Percentiles rank a stretch among this genome's conserved stretches.
phyloP scores from a whole-genome alignment of 2,797 vertebrate genomes.

The Thaleichthys pacificus region DNA sequence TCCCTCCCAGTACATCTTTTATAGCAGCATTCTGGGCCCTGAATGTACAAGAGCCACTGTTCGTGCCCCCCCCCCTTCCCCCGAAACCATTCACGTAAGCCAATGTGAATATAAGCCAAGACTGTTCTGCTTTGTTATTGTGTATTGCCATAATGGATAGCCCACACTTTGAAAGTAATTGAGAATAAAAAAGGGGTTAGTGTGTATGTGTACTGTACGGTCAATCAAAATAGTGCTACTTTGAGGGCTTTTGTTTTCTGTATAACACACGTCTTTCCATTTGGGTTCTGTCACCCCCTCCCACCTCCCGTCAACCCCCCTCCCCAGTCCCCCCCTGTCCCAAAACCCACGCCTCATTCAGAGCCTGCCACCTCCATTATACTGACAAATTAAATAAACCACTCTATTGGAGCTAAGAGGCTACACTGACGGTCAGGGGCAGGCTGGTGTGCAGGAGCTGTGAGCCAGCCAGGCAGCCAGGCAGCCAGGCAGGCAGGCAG shows the following conservation, averaged over 20 bases:
- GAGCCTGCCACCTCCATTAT: conserved; percentile 87
- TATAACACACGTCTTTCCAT: conserved; percentile 74
- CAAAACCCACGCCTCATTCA: conserved; percentile 84
- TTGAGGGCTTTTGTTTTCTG: conserved; percentile 91
- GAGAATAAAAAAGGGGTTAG: conserved; percentile 79
- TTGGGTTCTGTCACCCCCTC: conserved; percentile 58
- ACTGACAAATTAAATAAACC: conserved; percentile 99
- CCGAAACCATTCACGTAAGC: conserved; percentile 51
- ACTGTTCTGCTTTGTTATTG: conserved; percentile 90
- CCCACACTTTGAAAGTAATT: conserved; percentile 98
- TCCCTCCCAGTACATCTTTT: conserved; percentile 85
- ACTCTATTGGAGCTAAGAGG: conserved; percentile 82
- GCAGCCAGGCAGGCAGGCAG: conserved; percentile 10
- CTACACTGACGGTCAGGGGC: conserved; percentile 70
- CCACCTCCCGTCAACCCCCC: conserved; percentile 4
- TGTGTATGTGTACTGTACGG: conserved; percentile 26
- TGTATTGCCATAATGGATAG: conserved; percentile 91
- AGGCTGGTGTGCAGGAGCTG: conserved; percentile 40
- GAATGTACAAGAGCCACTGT: conserved; percentile 85
- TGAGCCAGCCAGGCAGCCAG: neutral
- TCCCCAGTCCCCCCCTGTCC: conserved; percentile 58
- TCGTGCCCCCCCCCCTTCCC: conserved; percentile 50
- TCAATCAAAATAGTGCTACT: conserved; percentile 99
- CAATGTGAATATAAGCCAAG: conserved; percentile 89
- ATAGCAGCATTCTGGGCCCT: conserved; percentile 84